Base-by-base conservation (phyloP, 2,797 vertebrate species). In the Lindbergichthys nudifrons region DNA sequence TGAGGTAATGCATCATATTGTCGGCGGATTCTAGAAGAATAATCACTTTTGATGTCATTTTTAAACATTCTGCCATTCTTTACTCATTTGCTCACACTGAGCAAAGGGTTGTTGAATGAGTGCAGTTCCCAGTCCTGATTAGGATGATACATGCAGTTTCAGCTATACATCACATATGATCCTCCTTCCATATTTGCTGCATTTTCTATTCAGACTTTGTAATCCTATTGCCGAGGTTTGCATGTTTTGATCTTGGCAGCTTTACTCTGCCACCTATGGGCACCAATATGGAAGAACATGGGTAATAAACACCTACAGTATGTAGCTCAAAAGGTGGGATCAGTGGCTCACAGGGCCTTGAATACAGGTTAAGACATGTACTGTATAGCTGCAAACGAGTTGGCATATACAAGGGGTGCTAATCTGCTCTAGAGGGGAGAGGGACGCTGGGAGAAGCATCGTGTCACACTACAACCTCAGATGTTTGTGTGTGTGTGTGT, bases 1-100 rank as follows among this genome's bases (percentile, higher is more conserved):
- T 88, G 80, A 82, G 79, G 78, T 85, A 90, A 92, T 93, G 84
- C 80, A 91, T 94, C 86, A 91, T 80, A 79, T 81, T 91, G 83
- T 86, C 75, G 36, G 80, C 71, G 79, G 80, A 86, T 84, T 86
- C 66, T 68, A 79, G 75, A 73, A 61, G 61, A 46, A 70, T 83
- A 81, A 87, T 88, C 32, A 69, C 78, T 89, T 84, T 67, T 73
- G n/a, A 81, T 79, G 75, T 83, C 69, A 79, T 66, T 72, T 71
- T 78, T 48, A 71, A 83, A 77, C 52, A 62, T 61, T 80, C 63
- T 68, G 64, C 65, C 11, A 59, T 67, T 70, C 16, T 51, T 69
- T 48, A 51, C 47, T 57, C 7, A 23, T 72, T 66, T 65, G 56
- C 77, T 79, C 79, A 58, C 69, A 32, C 23, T 43, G 15, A 65